Conservation (phyloP, 2,113 vertebrate genomes). For the Notechis scutatus region DNA sequence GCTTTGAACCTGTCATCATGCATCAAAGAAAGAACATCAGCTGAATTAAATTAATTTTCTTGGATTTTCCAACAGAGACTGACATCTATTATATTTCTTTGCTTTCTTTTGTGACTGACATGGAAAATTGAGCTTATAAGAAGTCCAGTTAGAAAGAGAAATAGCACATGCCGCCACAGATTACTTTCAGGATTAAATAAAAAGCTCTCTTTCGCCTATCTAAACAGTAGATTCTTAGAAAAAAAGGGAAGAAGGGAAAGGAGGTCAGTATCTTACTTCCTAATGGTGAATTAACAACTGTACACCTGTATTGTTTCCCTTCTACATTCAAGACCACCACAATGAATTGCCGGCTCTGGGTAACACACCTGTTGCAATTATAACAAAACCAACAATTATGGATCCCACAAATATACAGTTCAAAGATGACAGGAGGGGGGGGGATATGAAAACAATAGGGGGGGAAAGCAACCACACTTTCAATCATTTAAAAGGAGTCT, state of each 20-base stretch:
- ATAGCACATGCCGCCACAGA: neutral
- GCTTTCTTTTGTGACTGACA: slow-evolving; percentile 38
- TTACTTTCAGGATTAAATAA: neutral
- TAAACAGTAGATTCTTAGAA: neutral
- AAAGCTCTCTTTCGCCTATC: neutral
- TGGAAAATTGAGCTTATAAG: slow-evolving; percentile 37
- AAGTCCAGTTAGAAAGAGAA: slow-evolving; percentile 29
- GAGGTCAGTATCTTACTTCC: neutral
- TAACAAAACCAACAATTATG: neutral
- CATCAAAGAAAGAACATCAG: slow-evolving; percentile 54
- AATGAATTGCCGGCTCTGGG: neutral
- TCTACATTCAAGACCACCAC: neutral
- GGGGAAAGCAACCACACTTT: neutral
- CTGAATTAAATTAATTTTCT: slow-evolving; percentile 59
- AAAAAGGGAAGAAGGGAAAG: neutral
- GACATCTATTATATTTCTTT: slow-evolving; percentile 48
- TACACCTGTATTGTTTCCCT: neutral
- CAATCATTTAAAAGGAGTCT: neutral
- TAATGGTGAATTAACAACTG: neutral
- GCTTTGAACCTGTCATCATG: slow-evolving; percentile 46
- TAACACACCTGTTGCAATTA: neutral
- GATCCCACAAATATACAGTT: neutral
- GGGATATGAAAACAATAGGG: neutral
- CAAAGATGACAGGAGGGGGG: too few species aligned
- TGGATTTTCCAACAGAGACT: slow-evolving; percentile 36